A percentile compares a stretch with the other conserved stretches of the same genome.
Conservation (phyloP, 2,888 invertebrate genomes). For the Agrotis segetum region DNA sequence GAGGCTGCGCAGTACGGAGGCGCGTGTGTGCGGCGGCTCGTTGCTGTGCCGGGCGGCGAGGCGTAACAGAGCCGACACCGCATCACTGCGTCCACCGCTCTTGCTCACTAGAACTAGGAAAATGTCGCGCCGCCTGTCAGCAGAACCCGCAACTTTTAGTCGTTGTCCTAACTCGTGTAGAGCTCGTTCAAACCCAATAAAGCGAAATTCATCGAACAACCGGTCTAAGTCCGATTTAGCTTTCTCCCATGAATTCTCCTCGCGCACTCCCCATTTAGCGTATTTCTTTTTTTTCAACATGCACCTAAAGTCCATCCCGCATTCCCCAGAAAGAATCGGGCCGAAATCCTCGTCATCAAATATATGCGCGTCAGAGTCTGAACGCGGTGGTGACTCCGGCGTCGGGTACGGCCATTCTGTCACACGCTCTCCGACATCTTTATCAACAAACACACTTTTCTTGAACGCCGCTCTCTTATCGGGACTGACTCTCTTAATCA, state of each 20-base stretch:
- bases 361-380: slow-evolving; percentile 27
- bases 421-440: slow-evolving; percentile 67
- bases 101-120: slow-evolving; percentile 69
- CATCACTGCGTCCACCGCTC: no score
- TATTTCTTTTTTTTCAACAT: slow-evolving; percentile 22
- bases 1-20: no score
- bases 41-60: no score
- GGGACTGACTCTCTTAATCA: slow-evolving; percentile 70
- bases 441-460: slow-evolving; percentile 75
- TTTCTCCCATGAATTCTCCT: slow-evolving; percentile 7
- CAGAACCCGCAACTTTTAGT: slow-evolving; percentile 70
- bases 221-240: slow-evolving; percentile 71
- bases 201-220: slow-evolving; percentile 79
- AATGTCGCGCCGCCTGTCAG: slow-evolving; percentile 79
- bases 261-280: neutral
- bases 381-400: slow-evolving; percentile 44
- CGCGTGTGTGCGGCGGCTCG: no score
- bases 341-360: slow-evolving; percentile 52
- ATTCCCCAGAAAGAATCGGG: no score
- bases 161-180: slow-evolving; percentile 75
- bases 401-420: slow-evolving; percentile 70
- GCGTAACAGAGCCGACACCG: no score
- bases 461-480: slow-evolving; percentile 71
- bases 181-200: slow-evolving; percentile 74
- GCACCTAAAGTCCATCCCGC: fast-evolving